Conservation (phyloP, 2,888 invertebrate genomes). For the Nomada fabriciana region DNA sequence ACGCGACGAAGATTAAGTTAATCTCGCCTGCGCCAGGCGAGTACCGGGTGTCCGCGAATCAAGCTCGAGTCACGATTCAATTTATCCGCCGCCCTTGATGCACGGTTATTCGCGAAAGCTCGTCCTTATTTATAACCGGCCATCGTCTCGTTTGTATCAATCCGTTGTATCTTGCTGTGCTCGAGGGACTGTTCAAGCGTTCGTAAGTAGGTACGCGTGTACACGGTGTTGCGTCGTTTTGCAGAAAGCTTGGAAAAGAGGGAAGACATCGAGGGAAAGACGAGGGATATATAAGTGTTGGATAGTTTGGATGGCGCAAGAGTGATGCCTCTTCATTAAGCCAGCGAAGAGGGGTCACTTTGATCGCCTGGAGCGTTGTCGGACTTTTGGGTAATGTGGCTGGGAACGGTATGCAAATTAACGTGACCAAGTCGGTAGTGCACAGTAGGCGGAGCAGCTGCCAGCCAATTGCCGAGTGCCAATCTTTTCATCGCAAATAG, state of each 20-base stretch:
- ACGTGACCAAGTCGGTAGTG: slow-evolving; percentile 20
- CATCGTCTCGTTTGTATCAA: slow-evolving; percentile 5
- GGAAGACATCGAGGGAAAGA: no score
- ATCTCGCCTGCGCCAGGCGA: slow-evolving; percentile 63
- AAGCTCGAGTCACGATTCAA: slow-evolving; percentile 36
- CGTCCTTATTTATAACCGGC: slow-evolving; percentile 22
- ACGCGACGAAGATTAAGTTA: slow-evolving; percentile 73
- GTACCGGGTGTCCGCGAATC: slow-evolving; percentile 62
- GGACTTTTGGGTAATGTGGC: slow-evolving; percentile 9
- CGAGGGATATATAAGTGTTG: neutral
- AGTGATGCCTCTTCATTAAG: neutral
- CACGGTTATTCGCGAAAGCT: slow-evolving; percentile 26
- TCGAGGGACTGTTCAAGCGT: neutral
- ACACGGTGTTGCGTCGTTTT: no score
- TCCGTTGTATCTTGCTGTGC: neutral
- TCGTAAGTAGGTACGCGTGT: neutral
- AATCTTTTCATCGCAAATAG: slow-evolving; percentile 55
- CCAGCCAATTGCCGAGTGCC: slow-evolving; percentile 58
- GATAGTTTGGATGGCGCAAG: neutral
- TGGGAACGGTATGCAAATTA: slow-evolving; percentile 55
- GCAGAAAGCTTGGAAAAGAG: no score
- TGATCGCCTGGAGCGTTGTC: slow-evolving; percentile 25
- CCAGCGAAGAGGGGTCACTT: slow-evolving; percentile 10
- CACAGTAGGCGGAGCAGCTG: slow-evolving; percentile 58
- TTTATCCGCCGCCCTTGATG: slow-evolving; percentile 5